Evolutionary conservation across 2,888 invertebrate species (phyloP).

Genomic region (Ernsta delagoae): DNA sequence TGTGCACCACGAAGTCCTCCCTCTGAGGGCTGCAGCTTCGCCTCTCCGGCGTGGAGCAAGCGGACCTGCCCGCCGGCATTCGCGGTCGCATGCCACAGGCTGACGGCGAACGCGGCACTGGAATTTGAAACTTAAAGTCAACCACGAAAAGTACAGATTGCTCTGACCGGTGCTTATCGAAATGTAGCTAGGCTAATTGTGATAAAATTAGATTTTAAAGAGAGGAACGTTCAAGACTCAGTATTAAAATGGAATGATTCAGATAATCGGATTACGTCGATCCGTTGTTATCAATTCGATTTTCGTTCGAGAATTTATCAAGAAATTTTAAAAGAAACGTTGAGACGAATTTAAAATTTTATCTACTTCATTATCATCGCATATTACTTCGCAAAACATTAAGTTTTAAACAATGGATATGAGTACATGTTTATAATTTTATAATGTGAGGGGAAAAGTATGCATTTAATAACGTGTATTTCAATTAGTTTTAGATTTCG

Average conservation of each 20-base stretch:
- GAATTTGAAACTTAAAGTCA: conserved; percentile 29
- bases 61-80: conserved; percentile 57
- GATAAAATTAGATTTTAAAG: background rate
- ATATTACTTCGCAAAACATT: background rate
- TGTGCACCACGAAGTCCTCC: conserved; percentile 93
- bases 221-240: background rate
- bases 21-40: conserved; percentile 77
- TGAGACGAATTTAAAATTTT: background rate
- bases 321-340: background rate
- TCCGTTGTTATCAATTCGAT: background rate
- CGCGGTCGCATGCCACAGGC: conserved; percentile 63
- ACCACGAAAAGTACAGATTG: background rate
- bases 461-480: background rate
- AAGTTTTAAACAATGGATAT: background rate
- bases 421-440: background rate
- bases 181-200: background rate
- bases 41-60: conserved; percentile 74
- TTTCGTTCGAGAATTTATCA: background rate
- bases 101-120: conserved; percentile 83
- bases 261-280: conserved; percentile 1
- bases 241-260: background rate
- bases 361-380: background rate
- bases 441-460: background rate
- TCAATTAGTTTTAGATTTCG: too few relatives aligned
- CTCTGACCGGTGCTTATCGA: background rate